Conservation (phyloP, 1,140 invertebrate species). For the Dryas iulia region DNA sequence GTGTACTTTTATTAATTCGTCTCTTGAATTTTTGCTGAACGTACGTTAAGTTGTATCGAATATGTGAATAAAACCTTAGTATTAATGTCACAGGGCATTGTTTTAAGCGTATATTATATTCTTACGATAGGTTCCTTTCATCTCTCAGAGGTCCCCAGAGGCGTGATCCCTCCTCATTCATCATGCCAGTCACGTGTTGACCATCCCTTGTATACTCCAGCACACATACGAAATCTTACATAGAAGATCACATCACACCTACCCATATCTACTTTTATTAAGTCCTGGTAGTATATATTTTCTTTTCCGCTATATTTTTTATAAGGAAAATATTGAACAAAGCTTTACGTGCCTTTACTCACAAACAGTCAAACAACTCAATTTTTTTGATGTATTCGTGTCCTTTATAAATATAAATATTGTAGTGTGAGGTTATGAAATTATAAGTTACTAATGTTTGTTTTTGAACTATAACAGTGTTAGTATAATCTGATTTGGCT, state of each 20-base stretch:
- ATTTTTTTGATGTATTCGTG: constrained; percentile 11
- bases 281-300: constrained; percentile 26
- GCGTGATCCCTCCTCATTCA: constrained; percentile 72
- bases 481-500: too few relatives aligned
- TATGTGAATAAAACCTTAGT: constrained; percentile 40
- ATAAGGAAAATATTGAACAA: constrained; percentile 32
- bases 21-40: constrained; percentile 55
- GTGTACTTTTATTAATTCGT: constrained; percentile 65
- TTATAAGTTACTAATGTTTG: neutral
- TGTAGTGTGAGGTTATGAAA: neutral
- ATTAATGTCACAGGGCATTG: constrained; percentile 26
- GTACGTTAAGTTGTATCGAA: constrained; percentile 29
- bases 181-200: constrained; percentile 75
- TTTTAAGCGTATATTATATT: constrained; percentile 41
- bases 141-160: constrained; percentile 62
- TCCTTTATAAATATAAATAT: constrained; percentile 17
- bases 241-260: constrained; percentile 40
- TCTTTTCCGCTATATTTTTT: constrained; percentile 29
- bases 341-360: constrained; percentile 23
- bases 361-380: constrained; percentile 8
- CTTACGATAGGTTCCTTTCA: constrained; percentile 47
- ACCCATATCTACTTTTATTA: constrained; percentile 36
- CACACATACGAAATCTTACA: constrained; percentile 60
- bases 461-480: neutral
- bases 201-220: constrained; percentile 70